phyloP scores from a whole-genome alignment of 37 sponge, comb jelly and placozoan species.

The Crambe crambe region DNA sequence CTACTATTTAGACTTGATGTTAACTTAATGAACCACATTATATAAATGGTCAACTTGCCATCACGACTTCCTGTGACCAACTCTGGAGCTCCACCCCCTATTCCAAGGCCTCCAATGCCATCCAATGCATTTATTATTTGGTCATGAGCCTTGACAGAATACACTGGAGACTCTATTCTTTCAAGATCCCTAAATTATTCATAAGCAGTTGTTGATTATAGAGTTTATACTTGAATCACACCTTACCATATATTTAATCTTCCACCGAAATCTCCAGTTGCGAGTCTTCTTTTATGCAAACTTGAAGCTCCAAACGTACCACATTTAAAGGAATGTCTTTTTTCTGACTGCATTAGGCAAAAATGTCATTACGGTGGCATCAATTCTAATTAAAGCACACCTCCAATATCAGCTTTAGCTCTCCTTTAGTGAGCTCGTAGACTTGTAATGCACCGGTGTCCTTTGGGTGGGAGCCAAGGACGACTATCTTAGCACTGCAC shows the following conservation, averaged over 20 bases:
- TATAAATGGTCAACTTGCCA: conserved; percentile 50
- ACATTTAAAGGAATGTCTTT: conserved; percentile 89
- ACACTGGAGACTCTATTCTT: conserved; percentile 78
- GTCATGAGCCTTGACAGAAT: conserved; percentile 85
- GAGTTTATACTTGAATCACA: not conserved
- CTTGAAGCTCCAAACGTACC: conserved; percentile 94
- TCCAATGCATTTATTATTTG: conserved; percentile 92
- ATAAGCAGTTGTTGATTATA: not conserved
- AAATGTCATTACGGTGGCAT: not conserved
- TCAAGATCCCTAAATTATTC: conserved; percentile 91
- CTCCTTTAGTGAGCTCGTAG: conserved; percentile 90
- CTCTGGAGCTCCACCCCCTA: conserved; percentile 98
- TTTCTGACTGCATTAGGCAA: conserved; percentile 79
- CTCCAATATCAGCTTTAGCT: conserved; percentile 73
- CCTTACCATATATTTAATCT: conserved; percentile 88
- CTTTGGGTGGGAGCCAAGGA: conserved; percentile 90
- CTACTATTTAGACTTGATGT: too few species aligned
- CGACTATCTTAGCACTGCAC: conserved; percentile 94
- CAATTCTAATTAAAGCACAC: conserved; percentile 25
- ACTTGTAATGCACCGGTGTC: conserved; percentile 96
- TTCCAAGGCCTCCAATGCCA: conserved; percentile 98
- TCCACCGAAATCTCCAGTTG: conserved; percentile 95
- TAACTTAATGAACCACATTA: too few species aligned
- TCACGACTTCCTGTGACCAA: conserved; percentile 98
- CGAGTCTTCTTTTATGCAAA: conserved; percentile 90